These are phyloP conservation scores for Nowickia ferox DNA, from an alignment of 2,888 invertebrate species.

Conservation along the genomic window DNA sequence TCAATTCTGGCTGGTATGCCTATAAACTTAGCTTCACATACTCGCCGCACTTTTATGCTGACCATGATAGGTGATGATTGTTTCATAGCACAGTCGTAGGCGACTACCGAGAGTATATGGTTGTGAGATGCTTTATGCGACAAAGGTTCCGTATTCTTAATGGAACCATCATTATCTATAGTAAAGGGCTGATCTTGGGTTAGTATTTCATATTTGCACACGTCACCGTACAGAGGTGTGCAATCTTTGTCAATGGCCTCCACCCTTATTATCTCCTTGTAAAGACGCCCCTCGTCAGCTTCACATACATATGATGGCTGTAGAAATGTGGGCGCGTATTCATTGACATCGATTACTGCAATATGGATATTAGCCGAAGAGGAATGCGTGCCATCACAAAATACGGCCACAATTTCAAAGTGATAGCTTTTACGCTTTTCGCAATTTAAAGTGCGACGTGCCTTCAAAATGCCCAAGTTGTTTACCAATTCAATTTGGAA, in stretches of 20 bases:
- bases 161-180: constrained; percentile 96
- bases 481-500: constrained; percentile 91
- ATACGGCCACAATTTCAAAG: constrained; percentile 96
- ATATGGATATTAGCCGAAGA: constrained; percentile 96
- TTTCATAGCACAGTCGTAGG: constrained; percentile 98
- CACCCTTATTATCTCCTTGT: constrained; percentile 94
- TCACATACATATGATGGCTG: constrained; percentile 95
- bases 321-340: constrained; percentile 95
- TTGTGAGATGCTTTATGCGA: constrained; percentile 97
- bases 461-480: constrained; percentile 91
- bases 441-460: constrained; percentile 93
- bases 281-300: constrained; percentile 93
- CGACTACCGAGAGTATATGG: constrained; percentile 97
- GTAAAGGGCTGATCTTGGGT: constrained; percentile 95
- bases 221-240: constrained; percentile 96
- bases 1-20: constrained; percentile 85
- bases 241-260: constrained; percentile 97
- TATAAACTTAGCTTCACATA: constrained; percentile 91
- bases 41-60: constrained; percentile 95
- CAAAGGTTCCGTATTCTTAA: constrained; percentile 96
- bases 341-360: constrained; percentile 97
- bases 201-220: constrained; percentile 98
- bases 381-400: constrained; percentile 93
- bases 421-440: constrained; percentile 97
- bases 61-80: constrained; percentile 97